Conservation (phyloP, 2,888 invertebrate genomes). For the Glaucopsyche alexis region DNA sequence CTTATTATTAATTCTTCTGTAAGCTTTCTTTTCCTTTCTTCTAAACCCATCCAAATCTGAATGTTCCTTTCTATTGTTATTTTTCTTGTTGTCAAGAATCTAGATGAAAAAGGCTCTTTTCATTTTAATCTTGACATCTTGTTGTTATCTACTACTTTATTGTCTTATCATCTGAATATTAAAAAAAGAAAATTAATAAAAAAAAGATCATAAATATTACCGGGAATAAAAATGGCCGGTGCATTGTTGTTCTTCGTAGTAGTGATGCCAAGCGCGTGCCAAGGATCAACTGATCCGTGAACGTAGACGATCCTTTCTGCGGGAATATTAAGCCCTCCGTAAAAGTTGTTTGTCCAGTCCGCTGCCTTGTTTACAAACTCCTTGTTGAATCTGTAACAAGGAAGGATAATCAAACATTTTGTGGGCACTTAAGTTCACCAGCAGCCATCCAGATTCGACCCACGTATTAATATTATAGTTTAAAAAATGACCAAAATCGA, state of each 20-base stretch:
- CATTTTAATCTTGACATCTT: too few relatives aligned
- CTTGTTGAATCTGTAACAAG: conserved; percentile 75
- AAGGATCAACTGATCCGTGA: conserved; percentile 94
- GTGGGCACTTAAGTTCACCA: background rate
- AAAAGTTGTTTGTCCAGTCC: conserved; percentile 86
- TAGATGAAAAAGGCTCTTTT: too few relatives aligned
- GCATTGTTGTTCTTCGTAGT: conserved; percentile 75
- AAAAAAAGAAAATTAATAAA: background rate
- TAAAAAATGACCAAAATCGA: too few relatives aligned
- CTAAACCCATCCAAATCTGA: too few relatives aligned
- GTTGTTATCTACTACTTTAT: too few relatives aligned
- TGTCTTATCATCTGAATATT: too few relatives aligned
- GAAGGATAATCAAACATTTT: background rate
- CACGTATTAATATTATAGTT: too few relatives aligned
- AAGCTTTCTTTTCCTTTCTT: too few relatives aligned
- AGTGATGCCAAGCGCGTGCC: conserved; percentile 90
- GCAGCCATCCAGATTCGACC: background rate
- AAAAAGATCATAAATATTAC: conserved; percentile 56
- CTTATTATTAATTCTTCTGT: too few relatives aligned
- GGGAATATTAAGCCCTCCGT: conserved; percentile 86
- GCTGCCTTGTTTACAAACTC: conserved; percentile 82
- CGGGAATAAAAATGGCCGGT: conserved; percentile 87
- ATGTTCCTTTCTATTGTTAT: too few relatives aligned
- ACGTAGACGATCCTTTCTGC: conserved; percentile 89
- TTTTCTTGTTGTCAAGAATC: too few relatives aligned